A percentile compares a stretch with the other conserved stretches of the same genome.
Evolutionary conservation across 2,888 invertebrate species (phyloP).

Genomic region (Galerucella nymphaeae): DNA sequence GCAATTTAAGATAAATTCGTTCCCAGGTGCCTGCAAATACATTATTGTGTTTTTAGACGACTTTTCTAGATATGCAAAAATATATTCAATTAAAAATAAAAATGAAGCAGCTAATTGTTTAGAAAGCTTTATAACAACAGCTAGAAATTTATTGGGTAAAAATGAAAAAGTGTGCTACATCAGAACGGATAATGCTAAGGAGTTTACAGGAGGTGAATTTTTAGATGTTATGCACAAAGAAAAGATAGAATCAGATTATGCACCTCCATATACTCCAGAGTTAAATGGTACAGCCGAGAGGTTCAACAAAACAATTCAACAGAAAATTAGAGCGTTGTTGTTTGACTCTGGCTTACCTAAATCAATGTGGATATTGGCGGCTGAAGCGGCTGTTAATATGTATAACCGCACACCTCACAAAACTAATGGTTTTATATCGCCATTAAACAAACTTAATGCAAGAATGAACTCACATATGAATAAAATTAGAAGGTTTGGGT

Average conservation of each 20-base stretch:
- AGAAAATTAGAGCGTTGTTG: constrained; percentile 35
- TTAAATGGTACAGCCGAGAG: constrained; percentile 15
- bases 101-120: constrained; percentile 44
- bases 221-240: constrained; percentile 43
- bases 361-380: constrained; percentile 48
- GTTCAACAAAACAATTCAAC: constrained; percentile 24
- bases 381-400: constrained; percentile 39
- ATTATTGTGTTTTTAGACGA: constrained; percentile 47
- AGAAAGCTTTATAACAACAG: constrained; percentile 44
- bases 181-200: constrained; percentile 45
- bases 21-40: constrained; percentile 41
- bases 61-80: too few species aligned
- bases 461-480: constrained; percentile 4
- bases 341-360: constrained; percentile 32
- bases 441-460: constrained; percentile 10
- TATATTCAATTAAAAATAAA: constrained; percentile 46
- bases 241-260: constrained; percentile 31
- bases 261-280: constrained; percentile 30
- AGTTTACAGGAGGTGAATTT: constrained; percentile 42
- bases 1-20: constrained; percentile 39
- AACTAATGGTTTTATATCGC: constrained; percentile 12
- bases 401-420: constrained; percentile 39
- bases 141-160: constrained; percentile 49
- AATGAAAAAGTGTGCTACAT: constrained; percentile 46
- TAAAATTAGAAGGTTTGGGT: constrained; percentile 17